These are phyloP conservation scores for Turritopsis rubra DNA, from an alignment of 30 jellyfish, hydroid and myxozoan species.

Conservation along the genomic window DNA sequence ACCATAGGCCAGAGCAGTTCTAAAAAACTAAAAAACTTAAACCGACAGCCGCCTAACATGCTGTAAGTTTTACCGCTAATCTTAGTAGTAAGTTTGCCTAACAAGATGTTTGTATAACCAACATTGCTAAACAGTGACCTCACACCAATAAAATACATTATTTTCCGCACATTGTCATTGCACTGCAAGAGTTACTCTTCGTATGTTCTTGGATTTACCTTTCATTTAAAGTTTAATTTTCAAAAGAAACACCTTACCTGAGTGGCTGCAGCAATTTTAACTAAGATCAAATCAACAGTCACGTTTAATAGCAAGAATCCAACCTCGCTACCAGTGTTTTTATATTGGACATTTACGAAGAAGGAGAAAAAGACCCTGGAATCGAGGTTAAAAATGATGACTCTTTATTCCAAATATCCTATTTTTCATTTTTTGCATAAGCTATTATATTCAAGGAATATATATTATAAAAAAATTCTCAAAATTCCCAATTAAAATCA, in stretches of 20 bases:
- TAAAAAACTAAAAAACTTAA: no score
- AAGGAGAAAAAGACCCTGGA: not conserved
- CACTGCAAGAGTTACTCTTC: no score
- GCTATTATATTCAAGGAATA: not conserved
- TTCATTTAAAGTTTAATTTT: not conserved
- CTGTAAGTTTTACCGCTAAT: no score
- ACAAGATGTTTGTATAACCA: no score
- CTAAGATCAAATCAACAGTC: not conserved
- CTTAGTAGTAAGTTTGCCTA: no score
- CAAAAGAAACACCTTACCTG: not conserved
- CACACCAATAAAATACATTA: no score
- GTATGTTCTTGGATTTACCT: no score
- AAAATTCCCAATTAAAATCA: not conserved
- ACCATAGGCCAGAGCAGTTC: no score
- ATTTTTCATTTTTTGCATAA: not conserved
- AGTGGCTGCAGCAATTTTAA: not conserved
- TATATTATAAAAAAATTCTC: not conserved
- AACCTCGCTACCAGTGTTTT: not conserved
- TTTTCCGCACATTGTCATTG: no score
- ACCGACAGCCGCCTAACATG: no score
- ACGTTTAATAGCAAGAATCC: not conserved
- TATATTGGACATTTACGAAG: not conserved
- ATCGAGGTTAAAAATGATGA: not conserved
- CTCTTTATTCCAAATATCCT: not conserved
- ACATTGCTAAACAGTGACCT: no score